Evolutionary conservation across 2,888 invertebrate genomes (phyloP).

Genomic region (Digitonthophagus gazella): DNA sequence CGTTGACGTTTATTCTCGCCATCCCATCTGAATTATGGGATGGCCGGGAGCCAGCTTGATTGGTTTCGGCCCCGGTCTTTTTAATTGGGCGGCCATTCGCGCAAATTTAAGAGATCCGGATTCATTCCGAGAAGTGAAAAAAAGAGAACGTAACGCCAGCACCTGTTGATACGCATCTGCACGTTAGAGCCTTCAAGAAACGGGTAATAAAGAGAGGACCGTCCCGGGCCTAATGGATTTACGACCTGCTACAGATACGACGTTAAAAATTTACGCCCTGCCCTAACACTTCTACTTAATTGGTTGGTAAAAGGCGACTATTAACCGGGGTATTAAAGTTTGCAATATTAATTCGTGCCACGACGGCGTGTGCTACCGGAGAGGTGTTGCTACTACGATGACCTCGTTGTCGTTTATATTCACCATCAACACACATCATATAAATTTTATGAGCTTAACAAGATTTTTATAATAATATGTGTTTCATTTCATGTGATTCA

Average conservation of each 20-base stretch:
- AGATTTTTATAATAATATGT: no score
- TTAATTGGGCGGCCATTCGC: constrained; percentile 1
- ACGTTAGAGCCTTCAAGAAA: no score
- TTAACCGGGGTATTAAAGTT: neutral
- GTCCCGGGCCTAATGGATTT: neutral
- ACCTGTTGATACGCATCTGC: no score
- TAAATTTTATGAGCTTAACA: no score
- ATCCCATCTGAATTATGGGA: constrained; percentile 1
- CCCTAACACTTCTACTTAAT: neutral
- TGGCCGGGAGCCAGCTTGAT: neutral
- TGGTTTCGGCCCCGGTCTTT: neutral
- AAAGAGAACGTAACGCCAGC: no score
- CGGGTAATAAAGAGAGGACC: neutral
- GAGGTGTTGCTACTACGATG: neutral
- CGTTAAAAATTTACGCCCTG: neutral
- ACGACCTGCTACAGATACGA: neutral
- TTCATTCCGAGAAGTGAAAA: no score
- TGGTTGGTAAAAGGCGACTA: neutral
- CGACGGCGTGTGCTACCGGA: no score
- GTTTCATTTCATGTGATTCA: no score
- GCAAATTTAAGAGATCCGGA: no score
- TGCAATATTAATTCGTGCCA: neutral
- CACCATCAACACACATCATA: no score
- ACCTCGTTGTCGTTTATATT: neutral
- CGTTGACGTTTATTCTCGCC: constrained; percentile 6